Base-by-base conservation (phyloP, 2,113 vertebrate species). In the Fukomys damarensis region DNA sequence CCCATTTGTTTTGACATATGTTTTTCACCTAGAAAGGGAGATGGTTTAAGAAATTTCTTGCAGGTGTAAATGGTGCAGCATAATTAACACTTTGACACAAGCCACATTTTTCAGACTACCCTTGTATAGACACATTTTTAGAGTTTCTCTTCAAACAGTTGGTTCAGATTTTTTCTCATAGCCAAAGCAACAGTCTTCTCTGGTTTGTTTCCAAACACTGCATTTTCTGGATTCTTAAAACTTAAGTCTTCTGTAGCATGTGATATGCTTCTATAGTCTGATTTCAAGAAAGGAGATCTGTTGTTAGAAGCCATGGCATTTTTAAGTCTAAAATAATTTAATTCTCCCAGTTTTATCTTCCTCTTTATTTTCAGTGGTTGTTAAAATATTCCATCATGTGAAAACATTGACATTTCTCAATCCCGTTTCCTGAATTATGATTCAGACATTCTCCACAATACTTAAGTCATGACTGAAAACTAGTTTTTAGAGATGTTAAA, bases 21-120 rank as follows among this genome's bases (percentile, higher is more conserved):
- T 83, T 96, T 95, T 94, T 82, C 89, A 94, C 70, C 76, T 22
- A 97, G 89, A 85, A 95, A 84, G 81, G 89, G 70, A 43, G 13
- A 2, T 11, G 7, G 85, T 96, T 91, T 66, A 92, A 82, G 93
- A 56, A 10, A 59, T n/a, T 58, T 90, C 17, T 24, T 59, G 30
- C 74, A 19, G 2, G 13, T 59, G 14, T 65, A 89, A 86, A 86
- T 35, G 30, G 35, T 52, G 17, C 56, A 30, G 24, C n/a, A 32
- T 63, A 61, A 66, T 83, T 87, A 72, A 52, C 30, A 58, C 58
- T 77, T 38, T 61, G 17, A 1, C 0, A 38, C 43, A 86, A 85
- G 66, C 68, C 74, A 13, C 56, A 2, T 5, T 43, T 43, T 93
- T 65, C 41, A 28, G 9, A 65, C 61, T 68, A 12, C 20, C 30